Conservation (phyloP, 35 echinoderm and acorn worm genomes). For the Strongylocentrotus purpuratus region DNA sequence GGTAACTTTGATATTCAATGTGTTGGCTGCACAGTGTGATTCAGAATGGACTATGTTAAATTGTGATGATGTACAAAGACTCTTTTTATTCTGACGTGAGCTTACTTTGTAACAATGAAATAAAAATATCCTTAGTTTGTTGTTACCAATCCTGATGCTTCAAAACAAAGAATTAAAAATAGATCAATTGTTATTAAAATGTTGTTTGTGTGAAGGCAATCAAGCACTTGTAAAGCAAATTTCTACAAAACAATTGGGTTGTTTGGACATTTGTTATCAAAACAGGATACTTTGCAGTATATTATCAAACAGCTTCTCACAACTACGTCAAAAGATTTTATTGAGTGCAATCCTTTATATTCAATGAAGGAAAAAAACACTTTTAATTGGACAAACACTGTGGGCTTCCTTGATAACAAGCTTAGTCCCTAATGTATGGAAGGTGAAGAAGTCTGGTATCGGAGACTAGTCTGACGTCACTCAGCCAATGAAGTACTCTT, state of each 20-base stretch:
- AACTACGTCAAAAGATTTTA: not conserved
- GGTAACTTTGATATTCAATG: no score
- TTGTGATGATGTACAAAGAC: no score
- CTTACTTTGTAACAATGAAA: no score
- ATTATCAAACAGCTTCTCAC: not conserved
- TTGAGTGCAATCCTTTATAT: not conserved
- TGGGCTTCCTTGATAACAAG: not conserved
- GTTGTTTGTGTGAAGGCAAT: not conserved
- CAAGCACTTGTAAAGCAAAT: not conserved
- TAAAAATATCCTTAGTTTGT: no score
- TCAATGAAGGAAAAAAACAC: not conserved
- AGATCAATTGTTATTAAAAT: no score
- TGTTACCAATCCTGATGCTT: no score
- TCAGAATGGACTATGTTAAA: no score
- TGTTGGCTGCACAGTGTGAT: no score
- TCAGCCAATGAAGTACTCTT: not conserved
- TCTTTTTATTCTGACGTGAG: no score
- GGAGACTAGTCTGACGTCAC: not conserved
- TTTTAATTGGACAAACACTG: constrained; percentile 10
- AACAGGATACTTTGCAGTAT: not conserved
- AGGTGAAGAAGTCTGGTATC: not conserved
- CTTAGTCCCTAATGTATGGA: not conserved
- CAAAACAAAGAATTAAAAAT: no score
- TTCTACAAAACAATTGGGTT: not conserved
- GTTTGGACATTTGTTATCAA: not conserved